Percentiles rank a stretch among this genome's conserved stretches.
These are phyloP conservation scores for Mesorhabditis spiculigera DNA, from an alignment of 2,888 invertebrate genomes.

Conservation along the genomic window DNA sequence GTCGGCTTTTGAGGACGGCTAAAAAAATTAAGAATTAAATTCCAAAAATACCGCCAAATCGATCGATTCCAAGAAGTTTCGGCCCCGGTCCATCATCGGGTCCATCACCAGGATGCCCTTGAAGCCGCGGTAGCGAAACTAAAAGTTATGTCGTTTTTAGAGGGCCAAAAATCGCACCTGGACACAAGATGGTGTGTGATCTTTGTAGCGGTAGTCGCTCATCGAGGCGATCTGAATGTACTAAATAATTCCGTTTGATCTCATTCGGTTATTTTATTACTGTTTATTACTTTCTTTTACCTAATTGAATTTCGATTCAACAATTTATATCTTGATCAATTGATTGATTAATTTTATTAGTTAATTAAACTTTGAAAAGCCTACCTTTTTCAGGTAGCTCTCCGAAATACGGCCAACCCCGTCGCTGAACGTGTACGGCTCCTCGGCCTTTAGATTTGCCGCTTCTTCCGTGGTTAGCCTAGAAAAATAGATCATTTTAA, in stretches of 20 bases:
- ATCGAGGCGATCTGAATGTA: background rate
- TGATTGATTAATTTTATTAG: no score
- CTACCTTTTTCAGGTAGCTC: background rate
- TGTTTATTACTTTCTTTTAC: no score
- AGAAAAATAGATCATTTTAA: background rate
- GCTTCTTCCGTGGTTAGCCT: background rate
- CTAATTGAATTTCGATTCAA: no score
- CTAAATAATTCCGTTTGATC: background rate
- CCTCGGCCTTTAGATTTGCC: background rate
- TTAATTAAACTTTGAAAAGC: no score
- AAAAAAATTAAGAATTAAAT: no score
- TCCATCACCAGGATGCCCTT: conserved; percentile 55
- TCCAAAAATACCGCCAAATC: background rate
- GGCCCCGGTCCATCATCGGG: conserved; percentile 32
- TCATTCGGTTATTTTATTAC: no score
- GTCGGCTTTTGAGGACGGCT: no score
- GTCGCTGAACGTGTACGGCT: conserved; percentile 16
- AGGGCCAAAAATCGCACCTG: background rate
- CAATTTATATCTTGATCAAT: no score
- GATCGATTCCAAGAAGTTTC: background rate
- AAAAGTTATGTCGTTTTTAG: conserved; percentile 12
- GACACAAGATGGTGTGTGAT: background rate
- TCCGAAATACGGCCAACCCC: conserved; percentile 12
- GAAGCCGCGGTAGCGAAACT: conserved; percentile 53
- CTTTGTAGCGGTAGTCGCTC: background rate